phyloP scores from a whole-genome alignment of 2,113 vertebrate genomes.

The Embiotoca jacksoni region DNA sequence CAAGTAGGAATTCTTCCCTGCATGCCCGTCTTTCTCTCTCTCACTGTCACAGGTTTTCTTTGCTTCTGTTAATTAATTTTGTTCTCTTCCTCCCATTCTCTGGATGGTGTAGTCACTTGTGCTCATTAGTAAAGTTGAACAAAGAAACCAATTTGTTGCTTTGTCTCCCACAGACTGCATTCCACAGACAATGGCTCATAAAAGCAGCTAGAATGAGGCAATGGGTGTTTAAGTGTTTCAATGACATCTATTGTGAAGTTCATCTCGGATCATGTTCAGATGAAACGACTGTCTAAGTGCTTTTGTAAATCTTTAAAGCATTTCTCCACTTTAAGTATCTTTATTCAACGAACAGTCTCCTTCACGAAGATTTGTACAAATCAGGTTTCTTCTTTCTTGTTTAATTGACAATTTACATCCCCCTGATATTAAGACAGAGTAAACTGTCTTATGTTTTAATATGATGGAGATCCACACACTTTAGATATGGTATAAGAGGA shows the following conservation, averaged over 20 bases:
- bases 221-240: slow-evolving; percentile 1
- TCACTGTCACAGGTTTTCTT: neutral
- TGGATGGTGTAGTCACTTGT: slow-evolving; percentile 3
- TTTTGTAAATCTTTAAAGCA: neutral
- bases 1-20: neutral
- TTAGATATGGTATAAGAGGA: neutral
- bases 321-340: neutral
- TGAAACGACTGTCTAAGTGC: neutral
- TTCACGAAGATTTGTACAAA: neutral
- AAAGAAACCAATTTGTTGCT: slow-evolving; percentile 26
- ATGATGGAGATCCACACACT: neutral
- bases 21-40: neutral
- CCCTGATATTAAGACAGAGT: neutral
- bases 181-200: slow-evolving; percentile 10
- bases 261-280: neutral
- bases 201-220: slow-evolving; percentile 12
- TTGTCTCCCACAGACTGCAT: slow-evolving; percentile 8
- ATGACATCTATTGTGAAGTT: neutral
- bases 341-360: neutral
- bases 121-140: slow-evolving; percentile 36
- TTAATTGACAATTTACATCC: neutral
- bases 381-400: neutral
- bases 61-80: neutral
- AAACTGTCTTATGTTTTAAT: neutral
- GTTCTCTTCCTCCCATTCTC: neutral